Evolutionary conservation across 2,888 invertebrate genomes (phyloP).

Genomic region (Celastrina argiolus): DNA sequence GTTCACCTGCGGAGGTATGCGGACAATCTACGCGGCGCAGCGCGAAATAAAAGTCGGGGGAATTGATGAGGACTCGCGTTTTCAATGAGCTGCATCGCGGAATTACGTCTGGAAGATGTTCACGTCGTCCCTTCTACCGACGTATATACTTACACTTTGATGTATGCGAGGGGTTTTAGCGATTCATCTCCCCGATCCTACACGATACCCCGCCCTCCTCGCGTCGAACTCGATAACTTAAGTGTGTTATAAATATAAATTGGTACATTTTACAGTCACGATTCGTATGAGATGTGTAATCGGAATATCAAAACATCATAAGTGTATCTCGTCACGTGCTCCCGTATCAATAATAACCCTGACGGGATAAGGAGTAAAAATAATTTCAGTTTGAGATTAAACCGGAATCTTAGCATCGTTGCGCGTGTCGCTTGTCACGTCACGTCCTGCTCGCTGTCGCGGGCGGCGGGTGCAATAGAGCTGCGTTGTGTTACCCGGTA

Average conservation of each 20-base stretch:
- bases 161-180: neutral
- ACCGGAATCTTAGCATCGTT: too few relatives aligned
- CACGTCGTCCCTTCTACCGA: too few relatives aligned
- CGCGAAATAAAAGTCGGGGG: neutral
- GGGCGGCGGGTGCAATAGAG: too few relatives aligned
- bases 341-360: too few relatives aligned
- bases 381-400: too few relatives aligned
- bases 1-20: neutral
- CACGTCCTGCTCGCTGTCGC: too few relatives aligned
- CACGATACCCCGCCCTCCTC: neutral
- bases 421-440: too few relatives aligned
- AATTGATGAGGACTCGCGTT: neutral
- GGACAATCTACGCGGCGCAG: neutral
- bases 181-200: neutral
- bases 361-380: too few relatives aligned
- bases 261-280: neutral
- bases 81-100: neutral
- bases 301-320: conserved; percentile 10
- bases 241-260: neutral
- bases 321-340: conserved; percentile 8
- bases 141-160: too few relatives aligned
- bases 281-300: conserved; percentile 2
- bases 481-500: too few relatives aligned
- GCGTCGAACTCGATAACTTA: neutral
- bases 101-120: neutral